Evolutionary conservation across 2,888 invertebrate species (phyloP).

Genomic region (Calephelis perditalis): DNA sequence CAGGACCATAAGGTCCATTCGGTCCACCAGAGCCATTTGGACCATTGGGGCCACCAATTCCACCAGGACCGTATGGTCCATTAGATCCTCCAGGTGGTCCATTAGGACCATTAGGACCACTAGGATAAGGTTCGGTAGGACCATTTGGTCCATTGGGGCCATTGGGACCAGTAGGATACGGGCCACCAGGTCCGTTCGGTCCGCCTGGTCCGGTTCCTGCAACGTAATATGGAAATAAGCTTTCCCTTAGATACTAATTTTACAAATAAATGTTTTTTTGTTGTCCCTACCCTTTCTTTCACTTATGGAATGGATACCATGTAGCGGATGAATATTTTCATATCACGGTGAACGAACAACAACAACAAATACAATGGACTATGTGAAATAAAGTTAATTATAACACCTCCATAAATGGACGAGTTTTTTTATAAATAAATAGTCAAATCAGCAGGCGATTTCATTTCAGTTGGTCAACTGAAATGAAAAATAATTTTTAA

Average conservation of each 20-base stretch:
- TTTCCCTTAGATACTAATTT: background rate
- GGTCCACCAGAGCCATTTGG: constrained; percentile 22
- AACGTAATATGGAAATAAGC: background rate
- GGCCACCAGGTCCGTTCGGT: constrained; percentile 28
- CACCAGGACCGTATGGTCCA: constrained; percentile 30
- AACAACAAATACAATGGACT: no score
- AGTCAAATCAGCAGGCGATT: no score
- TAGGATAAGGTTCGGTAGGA: constrained; percentile 46
- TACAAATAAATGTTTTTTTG: background rate
- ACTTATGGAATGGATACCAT: background rate
- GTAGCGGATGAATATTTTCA: background rate
- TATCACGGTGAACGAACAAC: no score
- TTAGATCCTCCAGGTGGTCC: constrained; percentile 18
- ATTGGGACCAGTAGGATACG: constrained; percentile 13
- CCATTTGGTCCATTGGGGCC: constrained; percentile 38
- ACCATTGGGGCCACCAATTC: constrained; percentile 33
- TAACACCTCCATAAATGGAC: no score
- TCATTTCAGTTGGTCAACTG: no score
- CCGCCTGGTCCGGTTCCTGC: constrained; percentile 34
- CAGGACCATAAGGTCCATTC: constrained; percentile 25
- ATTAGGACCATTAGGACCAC: constrained; percentile 34
- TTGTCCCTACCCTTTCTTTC: background rate
- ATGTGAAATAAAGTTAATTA: no score
- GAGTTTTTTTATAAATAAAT: no score
- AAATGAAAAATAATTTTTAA: no score